Evolutionary conservation across 2,888 invertebrate genomes (phyloP).

Genomic region (Sphinx pinastri): DNA sequence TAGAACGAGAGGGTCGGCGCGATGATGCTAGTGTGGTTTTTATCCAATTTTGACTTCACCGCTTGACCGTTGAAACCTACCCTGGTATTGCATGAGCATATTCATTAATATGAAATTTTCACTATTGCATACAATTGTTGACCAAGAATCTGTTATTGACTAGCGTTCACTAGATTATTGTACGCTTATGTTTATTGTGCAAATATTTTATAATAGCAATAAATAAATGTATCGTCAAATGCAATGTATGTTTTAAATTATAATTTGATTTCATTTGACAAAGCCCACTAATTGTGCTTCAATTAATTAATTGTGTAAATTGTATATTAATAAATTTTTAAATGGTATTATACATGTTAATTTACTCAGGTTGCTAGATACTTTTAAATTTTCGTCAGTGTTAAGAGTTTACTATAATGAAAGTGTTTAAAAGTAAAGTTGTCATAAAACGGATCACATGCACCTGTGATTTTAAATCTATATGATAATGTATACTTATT

Average conservation of each 20-base stretch:
- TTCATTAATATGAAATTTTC: constrained; percentile 60
- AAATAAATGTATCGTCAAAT: constrained; percentile 52
- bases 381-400: constrained; percentile 65
- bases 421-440: constrained; percentile 63
- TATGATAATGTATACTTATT: constrained; percentile 57
- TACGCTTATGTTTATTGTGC: constrained; percentile 72
- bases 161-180: constrained; percentile 65
- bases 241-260: constrained; percentile 64
- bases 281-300: constrained; percentile 70
- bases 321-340: constrained; percentile 74
- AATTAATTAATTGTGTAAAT: constrained; percentile 48
- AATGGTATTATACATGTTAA: constrained; percentile 71
- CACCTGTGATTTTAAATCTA: constrained; percentile 67
- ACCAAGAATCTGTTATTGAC: constrained; percentile 61
- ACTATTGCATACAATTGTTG: constrained; percentile 65
- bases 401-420: constrained; percentile 60
- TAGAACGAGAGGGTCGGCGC: constrained; percentile 21
- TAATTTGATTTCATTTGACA: constrained; percentile 67
- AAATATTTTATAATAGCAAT: constrained; percentile 56
- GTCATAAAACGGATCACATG: constrained; percentile 61
- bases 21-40: constrained; percentile 34
- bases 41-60: constrained; percentile 56
- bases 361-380: constrained; percentile 80
- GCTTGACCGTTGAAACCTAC: constrained; percentile 65
- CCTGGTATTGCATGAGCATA: constrained; percentile 60